phyloP scores from a whole-genome alignment of 2,888 invertebrate genomes.

The Eristalinus sepulchralis region DNA sequence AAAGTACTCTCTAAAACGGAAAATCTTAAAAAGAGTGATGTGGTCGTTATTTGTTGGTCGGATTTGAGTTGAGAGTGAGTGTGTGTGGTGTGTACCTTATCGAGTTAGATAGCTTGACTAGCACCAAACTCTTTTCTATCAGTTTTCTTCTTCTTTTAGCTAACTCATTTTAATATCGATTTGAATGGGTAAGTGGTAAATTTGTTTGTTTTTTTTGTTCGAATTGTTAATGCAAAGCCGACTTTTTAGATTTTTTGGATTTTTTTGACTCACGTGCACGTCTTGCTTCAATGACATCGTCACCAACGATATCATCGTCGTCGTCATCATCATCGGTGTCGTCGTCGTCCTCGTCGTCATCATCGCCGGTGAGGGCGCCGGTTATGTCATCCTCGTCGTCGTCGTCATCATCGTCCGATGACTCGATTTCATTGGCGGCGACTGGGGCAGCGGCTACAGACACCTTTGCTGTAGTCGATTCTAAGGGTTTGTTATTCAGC shows the following conservation, averaged over 20 bases:
- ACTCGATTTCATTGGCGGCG: constrained; percentile 37
- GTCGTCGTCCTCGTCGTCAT: constrained; percentile 84
- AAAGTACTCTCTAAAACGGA: constrained; percentile 3
- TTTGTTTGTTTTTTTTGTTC: constrained; percentile 76
- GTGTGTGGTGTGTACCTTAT: constrained; percentile 29
- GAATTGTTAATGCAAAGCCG: constrained; percentile 66
- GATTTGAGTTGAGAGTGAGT: background rate
- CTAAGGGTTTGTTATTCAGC: constrained; percentile 70
- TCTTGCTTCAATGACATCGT: constrained; percentile 85
- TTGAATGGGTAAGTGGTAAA: constrained; percentile 27
- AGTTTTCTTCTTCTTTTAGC: constrained; percentile 53
- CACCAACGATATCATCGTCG: constrained; percentile 85
- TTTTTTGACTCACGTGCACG: constrained; percentile 92
- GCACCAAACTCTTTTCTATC: constrained; percentile 78
- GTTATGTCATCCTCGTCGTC: constrained; percentile 83
- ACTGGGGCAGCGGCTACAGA: constrained; percentile 42
- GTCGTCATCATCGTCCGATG: constrained; percentile 78
- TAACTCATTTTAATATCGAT: constrained; percentile 66
- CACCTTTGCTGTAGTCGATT: constrained; percentile 68
- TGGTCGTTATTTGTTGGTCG: constrained; percentile 22
- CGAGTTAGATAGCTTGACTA: constrained; percentile 77
- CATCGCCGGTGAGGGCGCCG: constrained; percentile 86
- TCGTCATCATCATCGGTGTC: constrained; percentile 86
- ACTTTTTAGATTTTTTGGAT: constrained; percentile 73
- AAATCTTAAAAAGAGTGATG: constrained; percentile 1